Percentiles rank a stretch among this genome's conserved stretches.
phyloP scores from a whole-genome alignment of 2,888 invertebrate genomes.

The Trachelus troglodyta region DNA sequence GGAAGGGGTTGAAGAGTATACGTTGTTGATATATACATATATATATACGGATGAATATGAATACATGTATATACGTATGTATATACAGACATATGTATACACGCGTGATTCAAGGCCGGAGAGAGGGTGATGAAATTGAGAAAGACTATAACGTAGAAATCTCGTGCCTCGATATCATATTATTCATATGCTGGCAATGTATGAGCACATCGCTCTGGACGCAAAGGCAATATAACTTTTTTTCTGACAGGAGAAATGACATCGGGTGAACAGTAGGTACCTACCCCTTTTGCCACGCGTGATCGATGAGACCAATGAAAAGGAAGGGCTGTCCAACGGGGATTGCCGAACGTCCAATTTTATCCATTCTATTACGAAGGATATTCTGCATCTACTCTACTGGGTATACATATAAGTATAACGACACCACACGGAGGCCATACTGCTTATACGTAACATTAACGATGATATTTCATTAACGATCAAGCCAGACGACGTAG shows the following conservation, averaged over 20 bases:
- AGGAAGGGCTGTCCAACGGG: constrained; percentile 4
- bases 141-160: constrained; percentile 14
- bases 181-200: constrained; percentile 52
- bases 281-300: constrained; percentile 6
- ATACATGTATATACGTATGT: not conserved
- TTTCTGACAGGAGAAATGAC: constrained; percentile 23
- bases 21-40: not conserved
- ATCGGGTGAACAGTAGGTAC: constrained; percentile 2
- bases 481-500: not conserved
- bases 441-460: not conserved
- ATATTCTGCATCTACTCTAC: not conserved
- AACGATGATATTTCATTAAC: not conserved
- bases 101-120: not conserved
- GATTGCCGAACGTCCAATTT: constrained; percentile 7
- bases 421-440: not conserved
- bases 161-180: constrained; percentile 39
- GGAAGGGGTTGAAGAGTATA: not conserved
- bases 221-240: constrained; percentile 51
- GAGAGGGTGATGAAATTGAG: constrained; percentile 22
- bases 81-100: not conserved
- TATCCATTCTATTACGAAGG: not conserved
- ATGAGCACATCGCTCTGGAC: constrained; percentile 41
- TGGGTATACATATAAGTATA: not conserved
- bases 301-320: constrained; percentile 5
- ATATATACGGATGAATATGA: not conserved